These are phyloP conservation scores for Bambusicola thoracicus DNA, from an alignment of 2,113 vertebrate species.

Conservation along the genomic window DNA sequence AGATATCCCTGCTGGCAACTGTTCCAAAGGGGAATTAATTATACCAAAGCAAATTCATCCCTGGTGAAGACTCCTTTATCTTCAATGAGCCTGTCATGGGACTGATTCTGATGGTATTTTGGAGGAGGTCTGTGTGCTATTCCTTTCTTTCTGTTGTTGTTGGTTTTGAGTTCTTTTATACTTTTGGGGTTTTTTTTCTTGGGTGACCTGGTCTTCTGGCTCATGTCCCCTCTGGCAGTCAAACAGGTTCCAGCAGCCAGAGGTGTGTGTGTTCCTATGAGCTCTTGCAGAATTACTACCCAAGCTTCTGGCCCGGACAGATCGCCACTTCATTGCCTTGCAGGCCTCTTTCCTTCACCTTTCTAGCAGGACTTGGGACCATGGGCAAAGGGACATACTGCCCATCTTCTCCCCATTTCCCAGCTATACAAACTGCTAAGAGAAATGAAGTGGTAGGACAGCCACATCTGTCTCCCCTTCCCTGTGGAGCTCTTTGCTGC, in stretches of 20 bases:
- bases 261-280: constrained; percentile 39
- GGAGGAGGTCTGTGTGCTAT: background rate
- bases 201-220: constrained; percentile 40
- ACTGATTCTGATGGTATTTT: background rate
- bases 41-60: background rate
- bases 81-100: background rate
- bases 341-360: background rate
- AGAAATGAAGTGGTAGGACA: background rate
- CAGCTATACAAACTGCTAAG: background rate
- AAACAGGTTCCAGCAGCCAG: constrained; percentile 39
- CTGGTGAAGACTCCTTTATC: background rate
- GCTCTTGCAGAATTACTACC: constrained; percentile 1
- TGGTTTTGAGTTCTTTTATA: background rate
- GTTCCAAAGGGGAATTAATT: constrained; percentile 41
- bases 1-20: constrained; percentile 39
- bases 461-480: background rate
- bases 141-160: background rate
- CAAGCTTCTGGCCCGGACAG: background rate
- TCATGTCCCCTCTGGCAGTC: constrained; percentile 29
- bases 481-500: background rate
- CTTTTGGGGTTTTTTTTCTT: background rate
- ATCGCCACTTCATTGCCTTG: background rate
- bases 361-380: background rate
- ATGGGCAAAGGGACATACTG: background rate
- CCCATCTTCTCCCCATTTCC: background rate